Evolutionary conservation across 1,140 invertebrate genomes (phyloP), one percentile per base, ranked within the genome.

Genomic region (Batillaria attramentaria): DNA sequence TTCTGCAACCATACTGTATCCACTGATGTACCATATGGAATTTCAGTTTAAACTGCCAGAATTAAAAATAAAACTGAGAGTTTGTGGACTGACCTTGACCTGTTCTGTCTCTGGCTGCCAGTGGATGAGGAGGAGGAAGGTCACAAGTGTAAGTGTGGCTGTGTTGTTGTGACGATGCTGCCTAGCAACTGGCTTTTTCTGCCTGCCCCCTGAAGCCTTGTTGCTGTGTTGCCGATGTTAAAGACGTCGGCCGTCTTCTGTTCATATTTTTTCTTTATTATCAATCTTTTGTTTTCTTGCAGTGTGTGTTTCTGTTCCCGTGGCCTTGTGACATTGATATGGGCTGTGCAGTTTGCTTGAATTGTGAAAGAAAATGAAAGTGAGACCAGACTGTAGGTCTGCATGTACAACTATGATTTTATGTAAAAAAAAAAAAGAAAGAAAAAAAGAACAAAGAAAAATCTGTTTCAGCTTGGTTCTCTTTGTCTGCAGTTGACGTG

Each of bases 41-140:
- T 35, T 70, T 42, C 68, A 70, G 31, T 70, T 70, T 70, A n/a
- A n/a, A n/a, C n/a, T n/a, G n/a, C n/a, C n/a, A n/a, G n/a, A n/a
- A n/a, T n/a, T n/a, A n/a, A n/a, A n/a, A n/a, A n/a, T n/a, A n/a
- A n/a, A n/a, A n/a, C n/a, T n/a, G n/a, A n/a, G n/a, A n/a, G 8
- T 46, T 18, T 70, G 35, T 43, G 39, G 37, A 70, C 42, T 70
- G 50, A 70, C 31, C 28, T 50, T 3, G n/a, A 39, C 73, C 39
- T 65, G 54, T 65, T 75, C 24, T 75, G 43, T 75, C 31, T 75
- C 41, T 50, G 73, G 54, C 39, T 57, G 31, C 37, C 80, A 89
- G 87, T 89, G 73, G 86, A 87, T 81, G 86, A 87, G 78, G 86
- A 89, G 66, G 86, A 88, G 74, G 86, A 84, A 46, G 79, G 80